A percentile compares a stretch with the other conserved stretches of the same genome.
Evolutionary conservation across 2,888 invertebrate genomes (phyloP).

Genomic region (Buathra laborator): DNA sequence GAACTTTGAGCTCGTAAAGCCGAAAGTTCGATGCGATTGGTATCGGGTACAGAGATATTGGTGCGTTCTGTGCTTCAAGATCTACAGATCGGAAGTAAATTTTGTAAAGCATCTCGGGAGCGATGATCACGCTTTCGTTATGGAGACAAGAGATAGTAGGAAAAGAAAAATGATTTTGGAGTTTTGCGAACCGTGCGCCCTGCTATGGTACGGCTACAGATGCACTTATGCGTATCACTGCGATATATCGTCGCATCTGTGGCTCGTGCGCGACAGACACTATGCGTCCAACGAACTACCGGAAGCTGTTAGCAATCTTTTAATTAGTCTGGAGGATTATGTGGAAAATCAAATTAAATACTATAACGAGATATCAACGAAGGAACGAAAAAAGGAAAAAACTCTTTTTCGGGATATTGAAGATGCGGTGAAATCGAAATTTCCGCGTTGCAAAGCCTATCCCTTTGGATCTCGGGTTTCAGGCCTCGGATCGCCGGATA

Average conservation of each 20-base stretch:
- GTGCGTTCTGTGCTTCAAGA: slow-evolving; percentile 55
- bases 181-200: slow-evolving; percentile 62
- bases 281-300: slow-evolving; percentile 38
- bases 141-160: neutral
- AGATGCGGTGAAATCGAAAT: slow-evolving; percentile 64
- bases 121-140: neutral
- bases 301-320: slow-evolving; percentile 25
- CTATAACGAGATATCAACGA: slow-evolving; percentile 60
- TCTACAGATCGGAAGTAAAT: neutral
- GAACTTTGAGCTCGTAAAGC: slow-evolving; percentile 19
- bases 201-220: slow-evolving; percentile 65
- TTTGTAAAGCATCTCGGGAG: slow-evolving; percentile 57
- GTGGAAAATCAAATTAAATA: slow-evolving; percentile 60
- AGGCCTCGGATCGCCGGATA: slow-evolving; percentile 84
- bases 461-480: slow-evolving; percentile 88
- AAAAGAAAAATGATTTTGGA: slow-evolving; percentile 49
- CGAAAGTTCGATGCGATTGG: slow-evolving; percentile 53
- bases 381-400: slow-evolving; percentile 61
- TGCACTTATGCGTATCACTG: slow-evolving; percentile 60
- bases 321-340: slow-evolving; percentile 59
- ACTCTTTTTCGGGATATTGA: slow-evolving; percentile 71
- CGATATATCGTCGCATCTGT: slow-evolving; percentile 49
- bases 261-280: slow-evolving; percentile 26
- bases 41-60: slow-evolving; percentile 60
- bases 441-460: slow-evolving; percentile 83